Evolutionary conservation across 2,797 vertebrate species (phyloP).

Genomic region (Erpetoichthys calabaricus): DNA sequence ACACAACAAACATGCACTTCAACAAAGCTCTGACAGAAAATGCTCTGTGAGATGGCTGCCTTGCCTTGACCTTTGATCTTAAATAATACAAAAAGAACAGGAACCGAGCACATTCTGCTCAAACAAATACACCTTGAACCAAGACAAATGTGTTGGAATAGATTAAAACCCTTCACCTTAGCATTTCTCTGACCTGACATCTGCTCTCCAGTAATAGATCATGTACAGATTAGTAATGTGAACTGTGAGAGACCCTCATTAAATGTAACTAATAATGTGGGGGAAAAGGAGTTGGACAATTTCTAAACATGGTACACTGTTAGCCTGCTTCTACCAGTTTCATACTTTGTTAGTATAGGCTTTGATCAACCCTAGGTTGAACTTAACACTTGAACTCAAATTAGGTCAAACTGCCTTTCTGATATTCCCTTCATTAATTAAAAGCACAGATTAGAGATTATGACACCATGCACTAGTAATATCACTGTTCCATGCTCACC

Average conservation of each 20-base stretch:
- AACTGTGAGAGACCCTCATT: conserved; percentile 1
- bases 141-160: not conserved
- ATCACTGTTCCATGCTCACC: conserved; percentile 39
- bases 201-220: not conserved
- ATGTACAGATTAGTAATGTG: not conserved
- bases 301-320: too few relatives aligned
- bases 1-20: too few relatives aligned
- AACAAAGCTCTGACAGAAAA: too few relatives aligned
- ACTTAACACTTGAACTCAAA: too few relatives aligned
- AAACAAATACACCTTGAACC: not conserved
- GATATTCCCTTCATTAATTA: too few relatives aligned
- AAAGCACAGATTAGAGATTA: too few relatives aligned
- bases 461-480: too few relatives aligned
- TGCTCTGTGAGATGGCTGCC: not conserved
- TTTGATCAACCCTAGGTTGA: too few relatives aligned
- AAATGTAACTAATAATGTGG: conserved; percentile 5
- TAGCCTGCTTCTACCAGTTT: too few relatives aligned
- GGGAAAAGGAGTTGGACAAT: conserved; percentile 1
- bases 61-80: not conserved
- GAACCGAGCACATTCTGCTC: not conserved
- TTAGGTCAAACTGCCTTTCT: too few relatives aligned
- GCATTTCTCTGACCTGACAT: conserved; percentile 4
- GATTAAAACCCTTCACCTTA: conserved; percentile 4
- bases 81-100: not conserved
- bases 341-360: too few relatives aligned